Percentiles rank a stretch among this genome's conserved stretches.
phyloP scores from a whole-genome alignment of 2,113 vertebrate genomes.

The Narcine bancroftii region DNA sequence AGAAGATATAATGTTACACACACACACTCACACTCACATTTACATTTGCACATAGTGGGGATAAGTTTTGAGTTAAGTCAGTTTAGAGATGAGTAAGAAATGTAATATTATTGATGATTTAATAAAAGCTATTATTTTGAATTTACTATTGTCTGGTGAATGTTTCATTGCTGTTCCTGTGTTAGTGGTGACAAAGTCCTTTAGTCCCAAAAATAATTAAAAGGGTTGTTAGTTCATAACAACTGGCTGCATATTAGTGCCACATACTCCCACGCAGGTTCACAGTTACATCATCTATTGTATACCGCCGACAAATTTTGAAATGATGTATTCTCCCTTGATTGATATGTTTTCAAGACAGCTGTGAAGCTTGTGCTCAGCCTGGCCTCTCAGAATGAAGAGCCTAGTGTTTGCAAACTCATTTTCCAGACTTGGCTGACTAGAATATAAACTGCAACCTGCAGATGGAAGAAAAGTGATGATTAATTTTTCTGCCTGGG shows the following conservation, averaged over 20 bases:
- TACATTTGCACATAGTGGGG: too few relatives aligned
- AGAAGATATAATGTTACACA: too few relatives aligned
- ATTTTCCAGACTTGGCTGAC: background rate
- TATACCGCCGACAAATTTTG: background rate
- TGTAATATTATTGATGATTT: too few relatives aligned
- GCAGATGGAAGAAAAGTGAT: background rate
- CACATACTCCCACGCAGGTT: background rate
- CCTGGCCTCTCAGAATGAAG: background rate
- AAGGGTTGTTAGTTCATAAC: too few relatives aligned
- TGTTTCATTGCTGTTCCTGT: too few relatives aligned
- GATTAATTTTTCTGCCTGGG: background rate
- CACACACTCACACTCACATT: too few relatives aligned
- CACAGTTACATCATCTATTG: background rate
- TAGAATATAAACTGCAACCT: background rate
- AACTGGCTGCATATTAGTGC: background rate
- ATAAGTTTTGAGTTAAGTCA: too few relatives aligned
- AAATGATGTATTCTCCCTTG: background rate
- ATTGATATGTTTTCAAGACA: background rate
- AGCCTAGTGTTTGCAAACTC: constrained; percentile 18
- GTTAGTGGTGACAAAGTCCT: too few relatives aligned
- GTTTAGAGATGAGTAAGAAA: too few relatives aligned
- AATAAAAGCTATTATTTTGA: too few relatives aligned
- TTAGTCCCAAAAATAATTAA: too few relatives aligned
- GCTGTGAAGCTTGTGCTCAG: background rate
- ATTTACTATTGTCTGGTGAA: too few relatives aligned